phyloP scores from a whole-genome alignment of 2,797 vertebrate species.

The Pangasius macronema region DNA sequence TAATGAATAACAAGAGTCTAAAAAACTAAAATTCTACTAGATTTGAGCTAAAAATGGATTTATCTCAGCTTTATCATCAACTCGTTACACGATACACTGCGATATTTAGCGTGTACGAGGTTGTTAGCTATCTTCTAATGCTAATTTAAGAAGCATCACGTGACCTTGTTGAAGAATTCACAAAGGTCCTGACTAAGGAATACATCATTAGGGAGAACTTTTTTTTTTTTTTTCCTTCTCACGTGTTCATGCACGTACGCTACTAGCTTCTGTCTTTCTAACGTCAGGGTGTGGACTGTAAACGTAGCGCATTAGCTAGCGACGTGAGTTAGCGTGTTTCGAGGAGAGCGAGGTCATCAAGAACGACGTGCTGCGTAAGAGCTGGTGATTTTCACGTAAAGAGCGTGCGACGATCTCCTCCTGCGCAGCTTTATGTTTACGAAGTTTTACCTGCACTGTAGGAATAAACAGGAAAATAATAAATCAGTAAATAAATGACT shows the following conservation, averaged over 20 bases:
- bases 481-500: too few relatives aligned
- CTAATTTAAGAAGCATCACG: not conserved
- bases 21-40: not conserved
- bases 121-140: not conserved
- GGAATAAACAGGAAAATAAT: too few relatives aligned
- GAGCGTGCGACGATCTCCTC: too few relatives aligned
- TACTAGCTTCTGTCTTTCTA: not conserved
- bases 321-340: not conserved
- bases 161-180: not conserved
- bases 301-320: not conserved
- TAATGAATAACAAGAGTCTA: not conserved
- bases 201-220: too few relatives aligned
- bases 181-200: not conserved
- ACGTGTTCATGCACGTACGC: not conserved
- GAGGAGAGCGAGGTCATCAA: too few relatives aligned
- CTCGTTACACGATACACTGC: not conserved
- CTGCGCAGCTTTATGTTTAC: too few relatives aligned
- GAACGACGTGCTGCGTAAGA: too few relatives aligned
- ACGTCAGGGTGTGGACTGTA: not conserved
- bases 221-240: too few relatives aligned
- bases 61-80: not conserved
- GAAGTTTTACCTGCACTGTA: too few relatives aligned
- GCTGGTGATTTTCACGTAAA: too few relatives aligned
- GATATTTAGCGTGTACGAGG: not conserved
- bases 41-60: not conserved